Conservation (phyloP, 2,113 vertebrate genomes). For the Microcebus lehilahytsara region DNA sequence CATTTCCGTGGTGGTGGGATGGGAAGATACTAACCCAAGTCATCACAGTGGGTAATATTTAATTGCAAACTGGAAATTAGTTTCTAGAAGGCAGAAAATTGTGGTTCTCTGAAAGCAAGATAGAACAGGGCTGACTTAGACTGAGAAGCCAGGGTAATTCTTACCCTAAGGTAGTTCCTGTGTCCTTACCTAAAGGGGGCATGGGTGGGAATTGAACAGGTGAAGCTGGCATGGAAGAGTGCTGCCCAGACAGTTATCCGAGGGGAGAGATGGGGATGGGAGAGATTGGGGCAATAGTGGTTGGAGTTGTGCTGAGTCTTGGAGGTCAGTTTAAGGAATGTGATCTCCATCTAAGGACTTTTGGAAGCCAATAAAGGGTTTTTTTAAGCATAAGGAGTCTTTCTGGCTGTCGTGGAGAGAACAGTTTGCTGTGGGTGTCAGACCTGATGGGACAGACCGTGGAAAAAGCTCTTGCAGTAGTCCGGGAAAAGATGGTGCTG, state of each 20-base stretch:
- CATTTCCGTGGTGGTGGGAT: fast-evolving
- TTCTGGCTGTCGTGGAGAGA: background rate
- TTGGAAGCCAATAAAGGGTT: background rate
- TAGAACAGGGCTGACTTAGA: background rate
- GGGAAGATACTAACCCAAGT: background rate
- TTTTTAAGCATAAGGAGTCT: background rate
- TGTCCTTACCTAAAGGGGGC: background rate
- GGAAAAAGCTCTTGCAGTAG: background rate
- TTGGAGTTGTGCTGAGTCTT: background rate
- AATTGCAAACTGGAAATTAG: background rate
- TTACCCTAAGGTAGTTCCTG: background rate
- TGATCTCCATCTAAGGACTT: background rate
- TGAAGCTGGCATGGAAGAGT: too few relatives aligned
- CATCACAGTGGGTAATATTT: background rate
- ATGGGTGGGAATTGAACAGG: background rate
- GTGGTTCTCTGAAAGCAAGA: background rate
- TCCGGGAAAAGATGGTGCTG: background rate
- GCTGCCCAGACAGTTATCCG: background rate
- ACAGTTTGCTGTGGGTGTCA: background rate
- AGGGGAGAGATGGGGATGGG: too few relatives aligned
- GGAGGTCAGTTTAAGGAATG: background rate
- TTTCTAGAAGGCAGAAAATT: background rate
- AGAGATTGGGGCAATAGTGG: fast-evolving
- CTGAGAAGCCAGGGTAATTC: background rate
- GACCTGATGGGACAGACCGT: background rate